Percentiles rank a stretch among this genome's conserved stretches.
These are phyloP conservation scores for Tachina grossa DNA, from an alignment of 2,888 invertebrate genomes.

Conservation along the genomic window DNA sequence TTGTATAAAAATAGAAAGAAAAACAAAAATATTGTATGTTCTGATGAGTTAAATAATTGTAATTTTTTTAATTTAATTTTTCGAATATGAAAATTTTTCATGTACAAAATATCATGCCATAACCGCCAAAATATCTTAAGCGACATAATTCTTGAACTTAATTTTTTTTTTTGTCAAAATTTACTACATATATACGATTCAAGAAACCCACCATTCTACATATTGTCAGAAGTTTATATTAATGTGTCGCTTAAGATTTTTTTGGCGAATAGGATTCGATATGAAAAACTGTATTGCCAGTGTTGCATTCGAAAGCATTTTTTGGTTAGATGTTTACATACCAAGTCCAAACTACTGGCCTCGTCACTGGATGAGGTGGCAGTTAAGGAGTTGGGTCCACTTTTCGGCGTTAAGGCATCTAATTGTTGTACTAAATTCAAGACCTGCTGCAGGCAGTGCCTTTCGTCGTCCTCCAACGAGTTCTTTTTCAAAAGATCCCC, in stretches of 20 bases:
- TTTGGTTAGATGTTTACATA: slow-evolving; percentile 71
- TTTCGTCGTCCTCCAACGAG: slow-evolving; percentile 84
- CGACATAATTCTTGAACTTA: no score
- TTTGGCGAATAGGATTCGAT: not conserved
- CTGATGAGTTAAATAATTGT: not conserved
- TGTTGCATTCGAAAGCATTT: not conserved
- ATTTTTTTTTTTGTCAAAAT: no score
- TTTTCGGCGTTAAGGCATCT: slow-evolving; percentile 83
- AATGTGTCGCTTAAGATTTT: no score
- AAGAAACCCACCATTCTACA: no score
- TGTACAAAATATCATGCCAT: not conserved
- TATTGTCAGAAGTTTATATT: no score
- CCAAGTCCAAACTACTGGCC: slow-evolving; percentile 84
- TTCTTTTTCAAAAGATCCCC: slow-evolving; percentile 77
- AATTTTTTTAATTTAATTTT: not conserved
- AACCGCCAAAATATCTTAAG: no score
- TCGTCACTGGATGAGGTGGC: slow-evolving; percentile 83
- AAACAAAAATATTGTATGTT: slow-evolving; percentile 35
- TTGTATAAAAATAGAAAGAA: slow-evolving; percentile 48
- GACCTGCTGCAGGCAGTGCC: slow-evolving; percentile 86
- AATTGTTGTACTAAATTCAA: slow-evolving; percentile 86
- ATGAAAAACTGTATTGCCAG: not conserved
- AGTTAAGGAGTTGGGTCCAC: slow-evolving; percentile 75
- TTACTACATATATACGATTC: no score
- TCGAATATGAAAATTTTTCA: no score